Evolutionary conservation across 2,888 invertebrate genomes (phyloP).

Genomic region (Tetropium fuscum): DNA sequence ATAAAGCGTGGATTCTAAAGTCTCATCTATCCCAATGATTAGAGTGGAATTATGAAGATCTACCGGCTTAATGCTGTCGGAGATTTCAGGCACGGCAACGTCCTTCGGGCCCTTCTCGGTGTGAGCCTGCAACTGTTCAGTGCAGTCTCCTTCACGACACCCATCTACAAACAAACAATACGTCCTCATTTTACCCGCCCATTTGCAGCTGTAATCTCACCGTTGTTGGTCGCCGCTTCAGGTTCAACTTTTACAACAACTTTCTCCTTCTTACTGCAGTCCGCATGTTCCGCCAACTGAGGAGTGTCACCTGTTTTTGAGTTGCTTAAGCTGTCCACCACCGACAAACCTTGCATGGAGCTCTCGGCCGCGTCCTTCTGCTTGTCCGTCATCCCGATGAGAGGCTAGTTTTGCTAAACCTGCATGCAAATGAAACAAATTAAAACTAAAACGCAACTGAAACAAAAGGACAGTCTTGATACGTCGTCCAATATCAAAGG

Average conservation of each 20-base stretch:
- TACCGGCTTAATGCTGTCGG: not conserved
- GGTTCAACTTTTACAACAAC: slow-evolving; percentile 2
- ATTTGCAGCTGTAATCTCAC: slow-evolving; percentile 3
- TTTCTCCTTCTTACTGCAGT: not conserved
- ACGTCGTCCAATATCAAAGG: too few species aligned
- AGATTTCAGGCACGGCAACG: not conserved
- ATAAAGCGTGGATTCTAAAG: not conserved
- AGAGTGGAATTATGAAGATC: not conserved
- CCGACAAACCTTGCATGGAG: not conserved
- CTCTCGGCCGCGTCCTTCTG: not conserved
- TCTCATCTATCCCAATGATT: slow-evolving; percentile 15
- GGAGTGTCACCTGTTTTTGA: not conserved
- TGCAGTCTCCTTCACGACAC: not conserved
- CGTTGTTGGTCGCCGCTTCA: not conserved
- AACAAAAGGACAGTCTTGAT: too few species aligned
- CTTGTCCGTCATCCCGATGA: slow-evolving; percentile 1
- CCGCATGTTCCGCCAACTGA: not conserved
- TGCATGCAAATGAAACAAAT: slow-evolving; percentile 20
- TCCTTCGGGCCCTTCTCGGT: not conserved
- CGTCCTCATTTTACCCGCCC: not conserved
- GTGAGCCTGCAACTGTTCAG: not conserved
- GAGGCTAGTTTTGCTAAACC: not conserved
- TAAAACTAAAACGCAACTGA: slow-evolving; percentile 10
- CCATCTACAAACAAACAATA: slow-evolving; percentile 20
- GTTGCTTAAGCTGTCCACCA: slow-evolving; percentile 8